These are phyloP conservation scores for Dynastes maya DNA, from an alignment of 2,888 invertebrate species.

Conservation along the genomic window DNA sequence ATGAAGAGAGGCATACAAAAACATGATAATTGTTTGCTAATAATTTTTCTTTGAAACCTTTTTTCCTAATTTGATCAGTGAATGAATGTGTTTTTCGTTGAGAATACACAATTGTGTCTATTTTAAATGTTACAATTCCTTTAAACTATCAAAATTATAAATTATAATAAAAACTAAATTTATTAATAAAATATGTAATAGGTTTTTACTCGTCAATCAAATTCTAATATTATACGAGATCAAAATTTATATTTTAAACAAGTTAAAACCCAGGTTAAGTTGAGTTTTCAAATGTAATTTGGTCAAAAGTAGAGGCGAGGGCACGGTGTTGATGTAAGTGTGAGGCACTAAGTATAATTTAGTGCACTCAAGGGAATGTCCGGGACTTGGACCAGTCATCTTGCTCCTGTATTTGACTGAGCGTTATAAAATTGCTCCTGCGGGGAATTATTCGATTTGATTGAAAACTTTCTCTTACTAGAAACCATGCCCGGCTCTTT, in stretches of 20 bases:
- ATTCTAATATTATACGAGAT: too few species aligned
- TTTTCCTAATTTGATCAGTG: too few species aligned
- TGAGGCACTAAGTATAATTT: conserved; percentile 71
- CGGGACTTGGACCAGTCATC: conserved; percentile 61
- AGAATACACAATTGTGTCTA: too few species aligned
- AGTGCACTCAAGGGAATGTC: conserved; percentile 68
- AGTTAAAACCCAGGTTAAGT: conserved; percentile 64
- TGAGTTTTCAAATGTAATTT: conserved; percentile 70
- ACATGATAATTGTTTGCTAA: too few species aligned
- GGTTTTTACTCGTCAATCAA: too few species aligned
- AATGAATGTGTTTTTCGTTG: too few species aligned
- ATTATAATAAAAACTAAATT: too few species aligned
- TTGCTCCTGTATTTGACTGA: conserved; percentile 68
- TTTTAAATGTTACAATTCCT: too few species aligned
- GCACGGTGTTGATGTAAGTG: conserved; percentile 70
- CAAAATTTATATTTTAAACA: conserved; percentile 56
- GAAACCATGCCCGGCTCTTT: conserved; percentile 61
- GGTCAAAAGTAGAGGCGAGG: conserved; percentile 69
- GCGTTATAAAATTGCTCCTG: conserved; percentile 81
- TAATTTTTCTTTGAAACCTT: too few species aligned
- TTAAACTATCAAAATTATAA: too few species aligned
- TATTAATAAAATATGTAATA: too few species aligned
- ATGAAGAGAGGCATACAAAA: too few species aligned
- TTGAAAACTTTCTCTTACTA: conserved; percentile 73
- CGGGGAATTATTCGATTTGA: conserved; percentile 84